Evolutionary conservation across 2,888 invertebrate species (phyloP).

Genomic region (Melieria picta): DNA sequence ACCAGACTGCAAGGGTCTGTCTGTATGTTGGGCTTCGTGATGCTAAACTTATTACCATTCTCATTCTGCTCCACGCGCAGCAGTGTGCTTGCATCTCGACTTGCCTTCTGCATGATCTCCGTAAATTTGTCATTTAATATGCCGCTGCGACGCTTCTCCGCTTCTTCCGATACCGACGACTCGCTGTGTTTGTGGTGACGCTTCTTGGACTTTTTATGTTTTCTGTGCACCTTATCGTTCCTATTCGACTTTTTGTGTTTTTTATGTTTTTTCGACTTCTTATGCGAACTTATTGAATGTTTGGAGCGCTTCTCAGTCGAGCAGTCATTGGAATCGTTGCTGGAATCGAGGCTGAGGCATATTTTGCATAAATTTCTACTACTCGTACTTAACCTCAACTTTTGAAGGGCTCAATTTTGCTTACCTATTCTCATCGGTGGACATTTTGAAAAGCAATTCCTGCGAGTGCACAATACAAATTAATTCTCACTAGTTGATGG

Average conservation of each 20-base stretch:
- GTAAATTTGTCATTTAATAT: constrained; percentile 61
- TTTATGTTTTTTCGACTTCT: constrained; percentile 72
- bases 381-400: no score
- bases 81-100: constrained; percentile 49
- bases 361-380: background rate
- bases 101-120: constrained; percentile 61
- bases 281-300: constrained; percentile 53
- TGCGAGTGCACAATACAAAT: no score
- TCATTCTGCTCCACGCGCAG: constrained; percentile 50
- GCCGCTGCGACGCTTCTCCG: constrained; percentile 54
- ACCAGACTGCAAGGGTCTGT: constrained; percentile 68
- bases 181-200: constrained; percentile 67
- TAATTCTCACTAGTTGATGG: no score
- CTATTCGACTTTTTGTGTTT: constrained; percentile 75
- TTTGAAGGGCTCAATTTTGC: constrained; percentile 14
- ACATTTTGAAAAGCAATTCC: constrained; percentile 39
- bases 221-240: constrained; percentile 69
- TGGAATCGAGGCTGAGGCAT: constrained; percentile 35
- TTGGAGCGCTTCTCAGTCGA: constrained; percentile 53
- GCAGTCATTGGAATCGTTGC: constrained; percentile 56
- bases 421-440: constrained; percentile 52
- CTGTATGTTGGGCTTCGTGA: constrained; percentile 58
- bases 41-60: constrained; percentile 55
- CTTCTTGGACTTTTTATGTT: constrained; percentile 72
- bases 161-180: constrained; percentile 54